Percentiles rank a stretch among this genome's conserved stretches.
These are phyloP conservation scores for Elgaria multicarinata DNA, from an alignment of 2,113 vertebrate species.

Conservation along the genomic window DNA sequence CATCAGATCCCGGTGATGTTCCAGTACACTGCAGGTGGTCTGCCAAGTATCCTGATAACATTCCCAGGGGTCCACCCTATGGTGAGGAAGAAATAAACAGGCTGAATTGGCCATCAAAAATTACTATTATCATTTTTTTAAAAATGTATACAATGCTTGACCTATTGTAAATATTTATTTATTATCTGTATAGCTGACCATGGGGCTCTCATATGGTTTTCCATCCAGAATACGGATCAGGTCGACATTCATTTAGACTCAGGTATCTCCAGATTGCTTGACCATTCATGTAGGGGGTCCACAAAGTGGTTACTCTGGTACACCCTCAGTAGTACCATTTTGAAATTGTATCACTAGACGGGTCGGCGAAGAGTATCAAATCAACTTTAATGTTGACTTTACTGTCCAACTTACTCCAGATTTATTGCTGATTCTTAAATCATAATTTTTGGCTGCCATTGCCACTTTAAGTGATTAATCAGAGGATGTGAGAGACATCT, in stretches of 20 bases:
- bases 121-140: not conserved
- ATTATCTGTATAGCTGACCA: not conserved
- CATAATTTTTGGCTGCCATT: not conserved
- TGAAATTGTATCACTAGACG: not conserved
- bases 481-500: not conserved
- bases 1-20: slow-evolving; percentile 98
- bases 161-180: not conserved
- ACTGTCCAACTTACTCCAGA: not conserved
- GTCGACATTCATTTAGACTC: not conserved
- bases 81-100: not conserved
- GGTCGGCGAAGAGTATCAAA: not conserved
- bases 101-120: not conserved
- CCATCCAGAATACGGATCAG: not conserved
- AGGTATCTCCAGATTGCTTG: no score
- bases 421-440: not conserved
- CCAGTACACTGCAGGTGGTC: slow-evolving; percentile 95
- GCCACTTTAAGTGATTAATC: no score
- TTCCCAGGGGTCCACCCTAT: slow-evolving; percentile 97
- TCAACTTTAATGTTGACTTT: not conserved
- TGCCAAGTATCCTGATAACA: slow-evolving; percentile 99
- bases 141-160: not conserved
- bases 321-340: not conserved
- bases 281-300: not conserved
- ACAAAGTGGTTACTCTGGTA: not conserved
- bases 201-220: not conserved